phyloP scores from a whole-genome alignment of 2,888 invertebrate genomes.

The Rapana venosa region DNA sequence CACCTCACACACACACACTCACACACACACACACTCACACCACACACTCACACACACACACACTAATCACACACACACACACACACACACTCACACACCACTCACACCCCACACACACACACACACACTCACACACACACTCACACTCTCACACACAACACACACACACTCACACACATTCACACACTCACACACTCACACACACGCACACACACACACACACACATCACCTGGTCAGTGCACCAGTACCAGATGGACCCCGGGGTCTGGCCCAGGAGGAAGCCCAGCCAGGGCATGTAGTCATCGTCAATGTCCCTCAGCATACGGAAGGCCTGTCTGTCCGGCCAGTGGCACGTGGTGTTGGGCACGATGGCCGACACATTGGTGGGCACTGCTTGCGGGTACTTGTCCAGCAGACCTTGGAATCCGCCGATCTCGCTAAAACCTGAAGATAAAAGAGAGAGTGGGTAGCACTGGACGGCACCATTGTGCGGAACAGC shows the following conservation, averaged over 20 bases:
- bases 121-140: too few species aligned
- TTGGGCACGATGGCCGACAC: conserved; percentile 59
- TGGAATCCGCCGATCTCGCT: conserved; percentile 78
- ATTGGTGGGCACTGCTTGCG: conserved; percentile 75
- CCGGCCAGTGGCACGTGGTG: conserved; percentile 75
- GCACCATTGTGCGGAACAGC: too few species aligned
- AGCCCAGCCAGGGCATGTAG: conserved; percentile 81
- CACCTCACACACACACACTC: too few species aligned
- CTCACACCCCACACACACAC: too few species aligned
- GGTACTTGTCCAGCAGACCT: conserved; percentile 77
- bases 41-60: too few species aligned
- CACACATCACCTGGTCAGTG: conserved; percentile 77
- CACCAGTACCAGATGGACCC: conserved; percentile 76
- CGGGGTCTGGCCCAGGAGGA: conserved; percentile 80
- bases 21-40: too few species aligned
- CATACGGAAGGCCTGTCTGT: conserved; percentile 78
- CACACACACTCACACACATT: not conserved
- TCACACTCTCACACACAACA: too few species aligned
- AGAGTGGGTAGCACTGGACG: not conserved
- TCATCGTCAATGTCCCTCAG: conserved; percentile 76
- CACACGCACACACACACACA: not conserved
- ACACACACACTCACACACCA: too few species aligned
- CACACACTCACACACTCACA: not conserved
- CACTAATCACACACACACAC: too few species aligned
- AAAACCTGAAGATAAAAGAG: conserved; percentile 69